Evolutionary conservation across 2,888 invertebrate species (phyloP).

Genomic region (Cephus runcator): DNA sequence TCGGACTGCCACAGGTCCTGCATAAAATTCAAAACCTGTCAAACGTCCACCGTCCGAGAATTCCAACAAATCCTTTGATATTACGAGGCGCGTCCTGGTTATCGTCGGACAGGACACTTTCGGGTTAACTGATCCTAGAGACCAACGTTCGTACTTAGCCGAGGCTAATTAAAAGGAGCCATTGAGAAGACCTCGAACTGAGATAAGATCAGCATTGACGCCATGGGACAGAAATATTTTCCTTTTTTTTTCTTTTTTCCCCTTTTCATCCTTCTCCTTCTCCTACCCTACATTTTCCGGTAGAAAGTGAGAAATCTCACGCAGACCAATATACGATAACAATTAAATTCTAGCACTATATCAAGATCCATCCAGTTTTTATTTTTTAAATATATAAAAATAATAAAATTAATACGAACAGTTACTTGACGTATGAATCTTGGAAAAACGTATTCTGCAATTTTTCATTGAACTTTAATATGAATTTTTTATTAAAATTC

Average conservation of each 20-base stretch:
- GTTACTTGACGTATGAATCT: neutral
- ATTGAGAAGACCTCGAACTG: conserved; percentile 31
- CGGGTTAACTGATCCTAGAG: conserved; percentile 29
- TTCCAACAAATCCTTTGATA: conserved; percentile 27
- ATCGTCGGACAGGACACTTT: conserved; percentile 21
- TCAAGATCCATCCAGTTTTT: neutral
- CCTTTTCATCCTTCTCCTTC: conserved; percentile 10
- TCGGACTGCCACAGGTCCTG: conserved; percentile 1
- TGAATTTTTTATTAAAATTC: neutral
- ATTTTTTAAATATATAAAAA: too few relatives aligned
- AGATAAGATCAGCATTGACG: conserved; percentile 53
- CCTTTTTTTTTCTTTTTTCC: conserved; percentile 10
- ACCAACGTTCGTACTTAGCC: conserved; percentile 45
- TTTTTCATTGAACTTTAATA: too few relatives aligned
- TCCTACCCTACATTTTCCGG: neutral
- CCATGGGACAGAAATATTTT: conserved; percentile 30
- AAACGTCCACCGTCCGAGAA: conserved; percentile 2
- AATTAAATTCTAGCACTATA: conserved; percentile 4
- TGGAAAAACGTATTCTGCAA: neutral
- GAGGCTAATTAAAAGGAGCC: conserved; percentile 62
- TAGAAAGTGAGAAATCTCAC: conserved; percentile 41
- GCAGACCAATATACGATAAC: conserved; percentile 12
- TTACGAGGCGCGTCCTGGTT: conserved; percentile 9
- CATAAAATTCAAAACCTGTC: conserved; percentile 13
- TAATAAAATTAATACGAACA: neutral